Percentiles rank a stretch among this genome's conserved stretches.
These are phyloP conservation scores for Scophthalmus maximus DNA, from an alignment of 2,113 vertebrate genomes.

Conservation along the genomic window DNA sequence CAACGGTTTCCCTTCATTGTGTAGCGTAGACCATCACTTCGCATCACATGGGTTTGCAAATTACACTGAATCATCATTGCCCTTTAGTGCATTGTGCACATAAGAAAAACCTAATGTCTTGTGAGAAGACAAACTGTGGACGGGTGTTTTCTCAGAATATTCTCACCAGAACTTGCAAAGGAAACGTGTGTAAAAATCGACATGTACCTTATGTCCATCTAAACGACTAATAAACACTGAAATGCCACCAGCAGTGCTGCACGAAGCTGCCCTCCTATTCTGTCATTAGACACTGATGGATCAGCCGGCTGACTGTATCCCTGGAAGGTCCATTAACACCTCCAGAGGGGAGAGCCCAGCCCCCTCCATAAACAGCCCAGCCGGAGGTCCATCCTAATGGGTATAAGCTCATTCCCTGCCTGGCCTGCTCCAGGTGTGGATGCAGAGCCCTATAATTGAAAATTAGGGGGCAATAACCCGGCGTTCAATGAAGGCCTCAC, in stretches of 20 bases:
- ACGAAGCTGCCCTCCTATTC: not conserved
- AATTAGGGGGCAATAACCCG: constrained; percentile 83
- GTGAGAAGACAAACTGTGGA: too few relatives aligned
- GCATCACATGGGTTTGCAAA: too few relatives aligned
- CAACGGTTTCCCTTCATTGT: too few relatives aligned
- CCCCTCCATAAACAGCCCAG: constrained; percentile 80
- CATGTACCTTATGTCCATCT: not conserved
- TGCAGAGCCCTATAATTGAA: constrained; percentile 82
- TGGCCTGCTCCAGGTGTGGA: constrained; percentile 81
- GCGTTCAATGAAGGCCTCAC: constrained; percentile 66
- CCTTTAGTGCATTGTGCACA: too few relatives aligned
- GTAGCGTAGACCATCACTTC: too few relatives aligned
- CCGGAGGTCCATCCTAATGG: constrained; percentile 75
- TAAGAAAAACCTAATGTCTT: too few relatives aligned
- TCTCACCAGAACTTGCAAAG: not conserved
- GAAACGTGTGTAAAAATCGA: not conserved
- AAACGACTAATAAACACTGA: not conserved
- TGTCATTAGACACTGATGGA: constrained; percentile 51
- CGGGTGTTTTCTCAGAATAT: constrained; percentile 7
- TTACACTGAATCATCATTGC: too few relatives aligned
- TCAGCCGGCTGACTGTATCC: constrained; percentile 54
- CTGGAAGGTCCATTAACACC: constrained; percentile 80
- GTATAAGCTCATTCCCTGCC: constrained; percentile 80
- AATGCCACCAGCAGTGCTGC: constrained; percentile 22
- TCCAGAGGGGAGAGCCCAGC: constrained; percentile 66